Percentiles rank a stretch among this genome's conserved stretches.
phyloP scores from a whole-genome alignment of 1,140 invertebrate genomes.

The Drosophila guanche region DNA sequence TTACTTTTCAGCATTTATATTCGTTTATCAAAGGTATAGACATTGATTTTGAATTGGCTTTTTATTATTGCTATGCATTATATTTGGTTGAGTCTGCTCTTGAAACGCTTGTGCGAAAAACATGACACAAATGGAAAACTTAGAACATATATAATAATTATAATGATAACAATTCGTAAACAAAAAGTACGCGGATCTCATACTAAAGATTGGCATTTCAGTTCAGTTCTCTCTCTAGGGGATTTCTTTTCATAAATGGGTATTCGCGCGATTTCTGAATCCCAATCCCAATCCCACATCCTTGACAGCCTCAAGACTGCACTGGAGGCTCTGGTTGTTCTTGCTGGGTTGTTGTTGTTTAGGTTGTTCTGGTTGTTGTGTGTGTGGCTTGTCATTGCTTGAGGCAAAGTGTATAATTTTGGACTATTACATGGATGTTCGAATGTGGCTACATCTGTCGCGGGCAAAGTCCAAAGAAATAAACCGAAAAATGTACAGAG shows the following conservation, averaged over 20 bases:
- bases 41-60: constrained; percentile 53
- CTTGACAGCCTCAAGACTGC: background rate
- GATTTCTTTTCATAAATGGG: constrained; percentile 16
- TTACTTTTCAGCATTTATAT: constrained; percentile 66
- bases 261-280: constrained; percentile 13
- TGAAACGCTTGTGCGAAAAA: constrained; percentile 55
- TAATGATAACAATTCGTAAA: constrained; percentile 20
- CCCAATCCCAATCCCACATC: background rate
- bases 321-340: constrained; percentile 13
- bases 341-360: constrained; percentile 20
- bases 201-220: constrained; percentile 38
- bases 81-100: constrained; percentile 35
- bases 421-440: constrained; percentile 67
- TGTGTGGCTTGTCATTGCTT: constrained; percentile 64
- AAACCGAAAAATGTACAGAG: constrained; percentile 49
- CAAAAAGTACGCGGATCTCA: constrained; percentile 25
- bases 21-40: constrained; percentile 58
- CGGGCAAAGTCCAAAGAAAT: constrained; percentile 36
- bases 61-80: constrained; percentile 45
- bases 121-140: constrained; percentile 62
- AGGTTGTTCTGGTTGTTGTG: constrained; percentile 20
- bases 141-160: constrained; percentile 34
- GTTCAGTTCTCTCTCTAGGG: constrained; percentile 23
- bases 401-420: constrained; percentile 61
- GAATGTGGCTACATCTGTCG: constrained; percentile 79